Evolutionary conservation across 2,113 vertebrate species (phyloP), one percentile per base, ranked within the genome.

Genomic region (Indri indri): DNA sequence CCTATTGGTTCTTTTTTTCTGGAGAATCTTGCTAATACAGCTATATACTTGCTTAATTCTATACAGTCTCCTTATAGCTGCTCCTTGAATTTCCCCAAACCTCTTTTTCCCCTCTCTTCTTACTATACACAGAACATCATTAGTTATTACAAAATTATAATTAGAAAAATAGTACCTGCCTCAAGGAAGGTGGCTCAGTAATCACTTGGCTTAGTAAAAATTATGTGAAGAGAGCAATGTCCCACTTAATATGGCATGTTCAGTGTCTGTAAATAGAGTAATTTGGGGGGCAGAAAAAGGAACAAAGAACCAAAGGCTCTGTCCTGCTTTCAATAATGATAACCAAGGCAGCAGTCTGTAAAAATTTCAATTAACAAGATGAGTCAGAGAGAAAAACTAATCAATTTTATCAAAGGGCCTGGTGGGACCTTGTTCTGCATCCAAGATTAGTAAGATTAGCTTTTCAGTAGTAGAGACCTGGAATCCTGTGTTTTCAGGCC

Each of bases 291-390:
- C 50, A 20, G 59, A n/a, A 45, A 80, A 83, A 63, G 18, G 13
- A 47, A 66, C 63, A 45, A 54, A 79, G 32, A 70, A 45, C 34
- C 59, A 47, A 37, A 85, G 45, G 20, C 14, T 96, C 82, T 40
- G n/a, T 86, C 92, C n/a, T 95, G 61, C 47, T 91, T 89, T 95
- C 45, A 57, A 22, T 45, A 84, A 85, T 52, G 45, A 85, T 71
- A 34, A 18, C 47, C 63, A 47, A 22, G 68, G 47, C 18, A 6
- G 87, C 54, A 79, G 25, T 52, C 40, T 76, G 13, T 66, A 91
- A 93, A 93, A 93, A 91, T 54, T 40, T 96, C 87, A 85, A 18
- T 88, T 93, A 88, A 54, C 18, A 80, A 47, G 37, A 88, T 30
- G 32, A 93, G 79, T 8, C 61, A 83, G 50, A 84, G 23, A 83